phyloP scores from a whole-genome alignment of 2,797 vertebrate species.

The Molothrus aeneus region DNA sequence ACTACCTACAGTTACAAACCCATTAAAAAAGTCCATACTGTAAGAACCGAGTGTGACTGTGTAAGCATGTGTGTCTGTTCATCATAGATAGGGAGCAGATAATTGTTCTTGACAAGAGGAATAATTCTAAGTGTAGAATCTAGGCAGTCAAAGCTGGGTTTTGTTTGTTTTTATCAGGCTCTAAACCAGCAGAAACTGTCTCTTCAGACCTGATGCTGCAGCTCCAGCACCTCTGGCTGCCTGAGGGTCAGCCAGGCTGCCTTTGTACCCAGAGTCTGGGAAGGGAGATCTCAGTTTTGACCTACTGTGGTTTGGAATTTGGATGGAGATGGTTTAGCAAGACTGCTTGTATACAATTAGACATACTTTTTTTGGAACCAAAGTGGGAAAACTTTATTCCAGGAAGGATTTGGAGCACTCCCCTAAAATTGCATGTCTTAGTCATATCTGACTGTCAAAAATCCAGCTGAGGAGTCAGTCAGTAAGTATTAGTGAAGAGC shows the following conservation, averaged over 20 bases:
- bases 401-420: neutral
- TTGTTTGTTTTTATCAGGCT: constrained; percentile 16
- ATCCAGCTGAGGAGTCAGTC: neutral
- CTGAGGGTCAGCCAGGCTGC: constrained; percentile 28
- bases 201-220: neutral
- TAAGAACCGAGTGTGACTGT: neutral
- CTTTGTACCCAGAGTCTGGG: neutral
- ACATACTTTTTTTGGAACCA: neutral
- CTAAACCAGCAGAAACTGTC: neutral
- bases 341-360: neutral
- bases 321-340: neutral
- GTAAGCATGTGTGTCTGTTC: neutral
- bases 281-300: neutral
- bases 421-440: neutral
- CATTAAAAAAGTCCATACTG: constrained; percentile 34
- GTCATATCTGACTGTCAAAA: neutral
- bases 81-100: neutral
- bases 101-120: neutral
- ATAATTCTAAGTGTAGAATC: neutral
- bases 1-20: constrained; percentile 26
- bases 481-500: neutral
- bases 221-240: neutral
- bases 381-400: neutral
- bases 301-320: neutral
- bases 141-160: neutral